Percentiles rank a stretch among this genome's conserved stretches.
These are phyloP conservation scores for Kryptolebias marmoratus DNA, from an alignment of 2,113 vertebrate species.

Conservation along the genomic window DNA sequence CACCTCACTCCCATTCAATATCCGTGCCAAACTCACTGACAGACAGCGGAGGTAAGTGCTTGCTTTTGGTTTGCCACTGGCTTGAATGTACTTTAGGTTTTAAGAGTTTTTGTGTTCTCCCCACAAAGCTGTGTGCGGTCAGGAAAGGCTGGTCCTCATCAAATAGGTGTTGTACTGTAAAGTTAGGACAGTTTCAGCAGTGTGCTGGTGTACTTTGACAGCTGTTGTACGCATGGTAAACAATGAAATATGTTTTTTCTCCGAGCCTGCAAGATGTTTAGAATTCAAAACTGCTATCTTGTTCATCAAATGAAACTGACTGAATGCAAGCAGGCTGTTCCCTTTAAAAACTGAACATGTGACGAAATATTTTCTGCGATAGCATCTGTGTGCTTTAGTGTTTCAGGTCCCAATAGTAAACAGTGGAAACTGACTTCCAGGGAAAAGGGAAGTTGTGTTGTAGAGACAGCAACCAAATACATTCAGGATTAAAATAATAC, in stretches of 20 bases:
- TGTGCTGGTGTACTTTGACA: constrained; percentile 24
- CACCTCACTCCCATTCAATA: background rate
- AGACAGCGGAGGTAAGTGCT: constrained; percentile 71
- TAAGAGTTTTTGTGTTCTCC: constrained; percentile 16
- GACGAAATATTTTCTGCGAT: background rate
- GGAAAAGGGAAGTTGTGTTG: background rate
- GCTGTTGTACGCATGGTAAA: constrained; percentile 8
- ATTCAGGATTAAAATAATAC: constrained; percentile 12
- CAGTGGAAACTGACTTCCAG: constrained; percentile 12
- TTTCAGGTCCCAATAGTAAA: constrained; percentile 6
- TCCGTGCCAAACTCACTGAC: constrained; percentile 58
- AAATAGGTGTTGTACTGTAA: background rate
- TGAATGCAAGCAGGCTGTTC: background rate
- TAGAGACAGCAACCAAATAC: background rate
- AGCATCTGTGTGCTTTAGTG: background rate
- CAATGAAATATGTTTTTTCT: background rate
- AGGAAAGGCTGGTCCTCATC: constrained; percentile 4
- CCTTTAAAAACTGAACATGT: constrained; percentile 1
- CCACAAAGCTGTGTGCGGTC: background rate
- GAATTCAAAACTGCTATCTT: constrained; percentile 5
- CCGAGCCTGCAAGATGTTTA: background rate
- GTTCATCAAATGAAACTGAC: background rate
- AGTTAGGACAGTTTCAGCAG: background rate
- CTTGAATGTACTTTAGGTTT: constrained; percentile 11
- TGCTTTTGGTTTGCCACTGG: constrained; percentile 3